phyloP scores from a whole-genome alignment of 1,140 invertebrate species.

The Pogonomyrmex californicus region DNA sequence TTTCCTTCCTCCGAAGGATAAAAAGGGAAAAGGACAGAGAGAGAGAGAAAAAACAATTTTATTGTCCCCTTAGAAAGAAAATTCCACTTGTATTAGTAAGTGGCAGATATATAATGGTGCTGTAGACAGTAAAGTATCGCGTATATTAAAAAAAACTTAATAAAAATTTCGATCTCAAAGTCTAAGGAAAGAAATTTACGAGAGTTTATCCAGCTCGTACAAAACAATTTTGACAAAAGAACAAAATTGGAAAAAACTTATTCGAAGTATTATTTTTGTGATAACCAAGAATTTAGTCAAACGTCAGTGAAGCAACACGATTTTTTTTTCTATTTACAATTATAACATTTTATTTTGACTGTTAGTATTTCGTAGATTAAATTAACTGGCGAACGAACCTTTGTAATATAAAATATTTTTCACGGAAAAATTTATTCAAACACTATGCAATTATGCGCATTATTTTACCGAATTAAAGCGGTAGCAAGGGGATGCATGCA shows the following conservation, averaged over 20 bases:
- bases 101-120: conserved; percentile 25
- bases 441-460: no score
- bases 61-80: conserved; percentile 32
- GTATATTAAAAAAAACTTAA: conserved; percentile 28
- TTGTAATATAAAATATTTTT: not conserved
- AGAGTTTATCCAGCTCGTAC: not conserved
- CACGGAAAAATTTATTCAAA: conserved; percentile 5
- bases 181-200: conserved; percentile 19
- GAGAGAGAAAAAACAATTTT: conserved; percentile 57
- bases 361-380: not conserved
- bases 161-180: conserved; percentile 32
- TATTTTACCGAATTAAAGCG: not conserved
- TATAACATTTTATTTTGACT: not conserved
- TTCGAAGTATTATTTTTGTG: not conserved
- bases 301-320: not conserved
- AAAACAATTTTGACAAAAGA: not conserved
- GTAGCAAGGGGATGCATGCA: not conserved
- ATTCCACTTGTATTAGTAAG: conserved; percentile 47
- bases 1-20: conserved; percentile 30
- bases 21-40: conserved; percentile 5
- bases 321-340: not conserved
- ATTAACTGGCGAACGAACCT: not conserved
- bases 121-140: conserved; percentile 16
- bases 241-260: not conserved
- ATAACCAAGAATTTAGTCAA: not conserved